Evolutionary conservation across 2,797 vertebrate genomes (phyloP).

Genomic region (Hydrocynus forskahlii): DNA sequence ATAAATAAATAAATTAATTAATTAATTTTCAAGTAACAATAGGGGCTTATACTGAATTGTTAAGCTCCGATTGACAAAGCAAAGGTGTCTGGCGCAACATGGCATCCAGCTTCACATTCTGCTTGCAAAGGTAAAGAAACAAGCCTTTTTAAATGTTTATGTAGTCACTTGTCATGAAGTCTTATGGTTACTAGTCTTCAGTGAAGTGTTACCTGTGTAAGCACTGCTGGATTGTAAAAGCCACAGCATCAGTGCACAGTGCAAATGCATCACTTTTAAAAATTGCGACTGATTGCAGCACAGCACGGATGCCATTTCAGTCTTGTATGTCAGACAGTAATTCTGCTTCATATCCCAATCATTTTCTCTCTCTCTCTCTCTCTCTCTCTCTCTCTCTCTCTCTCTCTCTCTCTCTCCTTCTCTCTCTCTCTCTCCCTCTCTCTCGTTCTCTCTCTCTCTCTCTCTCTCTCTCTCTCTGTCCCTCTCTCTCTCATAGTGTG

Average conservation of each 20-base stretch:
- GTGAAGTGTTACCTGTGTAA: not conserved
- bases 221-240: not conserved
- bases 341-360: constrained; percentile 5
- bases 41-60: no score
- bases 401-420: constrained; percentile 7
- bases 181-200: no score
- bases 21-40: no score
- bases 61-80: no score
- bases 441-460: no score
- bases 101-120: no score
- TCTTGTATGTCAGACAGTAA: constrained; percentile 40
- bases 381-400: not conserved
- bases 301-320: constrained; percentile 29
- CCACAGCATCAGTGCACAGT: not conserved
- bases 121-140: no score
- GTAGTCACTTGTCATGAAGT: no score
- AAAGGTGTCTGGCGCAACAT: no score
- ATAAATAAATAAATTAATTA: no score
- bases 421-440: not conserved
- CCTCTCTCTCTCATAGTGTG: constrained; percentile 25
- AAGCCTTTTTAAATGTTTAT: no score
- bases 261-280: not conserved
- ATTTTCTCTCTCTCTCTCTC: no score
- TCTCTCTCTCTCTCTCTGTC: not conserved
- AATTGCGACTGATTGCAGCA: constrained; percentile 31